Evolutionary conservation across 2,797 vertebrate species (phyloP), one percentile per base, ranked within the genome.

Genomic region (Lepus oiostolus): DNA sequence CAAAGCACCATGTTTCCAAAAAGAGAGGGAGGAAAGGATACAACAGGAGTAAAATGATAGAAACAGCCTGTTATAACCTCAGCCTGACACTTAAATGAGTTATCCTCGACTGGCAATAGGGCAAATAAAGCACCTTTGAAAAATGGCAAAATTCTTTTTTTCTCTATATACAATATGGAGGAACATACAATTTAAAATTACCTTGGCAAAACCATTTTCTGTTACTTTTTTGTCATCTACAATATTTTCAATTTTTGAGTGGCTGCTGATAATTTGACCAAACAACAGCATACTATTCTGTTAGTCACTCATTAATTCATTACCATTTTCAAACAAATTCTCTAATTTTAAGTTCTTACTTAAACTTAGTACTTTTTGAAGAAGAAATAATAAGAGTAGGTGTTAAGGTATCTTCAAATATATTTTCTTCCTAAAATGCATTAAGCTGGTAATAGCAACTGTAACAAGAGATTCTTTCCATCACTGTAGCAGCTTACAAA

Each of bases 341-440:
- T 79, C 24, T 60, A 47, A 88, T 67, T 50, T 72, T 72, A 83
- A 87, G 35, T 63, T 89, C 50, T 91, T 82, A 71, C 35, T 91
- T 82, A 91, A 86, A 94, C 2, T 65, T 86, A 87, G 47, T 84
- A 82, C 21, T 93, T 95, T n/a, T 89, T 92, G 77, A 95, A 96
- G 71, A 88, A 95, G 74, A 77, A 16, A 83, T 81, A 81, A 4
- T 82, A 77, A 90, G 19, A 74, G 50, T 5, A 54, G 10, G 50
- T 76, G 63, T 85, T 90, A 94, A 94, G 91, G 70, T 90, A 84
- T 95, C 65, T 94, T 91, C 76, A 89, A 84, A 82, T 76, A 81
- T 62, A 9, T 38, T 76, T 42, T 74, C 85, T 86, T 91, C 81
- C 60, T 92, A 93, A 86, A 92, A 80, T 81, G 54, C 60, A n/a